Evolutionary conservation across 2,888 invertebrate species (phyloP).

Genomic region (Metopia argyrocephala): DNA sequence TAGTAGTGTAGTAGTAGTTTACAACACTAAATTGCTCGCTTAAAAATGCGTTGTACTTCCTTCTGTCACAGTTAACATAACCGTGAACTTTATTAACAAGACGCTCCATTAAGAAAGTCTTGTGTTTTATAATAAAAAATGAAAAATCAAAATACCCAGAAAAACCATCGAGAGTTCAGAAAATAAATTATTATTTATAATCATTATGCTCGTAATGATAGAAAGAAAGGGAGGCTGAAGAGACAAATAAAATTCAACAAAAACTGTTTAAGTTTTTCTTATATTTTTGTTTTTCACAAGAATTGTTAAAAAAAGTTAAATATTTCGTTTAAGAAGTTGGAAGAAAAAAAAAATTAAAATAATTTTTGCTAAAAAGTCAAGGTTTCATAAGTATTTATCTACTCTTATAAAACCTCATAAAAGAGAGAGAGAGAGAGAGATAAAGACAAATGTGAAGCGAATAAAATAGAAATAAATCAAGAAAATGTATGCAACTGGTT

Average conservation of each 20-base stretch:
- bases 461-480: slow-evolving; percentile 7
- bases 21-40: no score
- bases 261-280: not conserved
- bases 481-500: not conserved
- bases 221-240: no score
- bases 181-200: not conserved
- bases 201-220: not conserved
- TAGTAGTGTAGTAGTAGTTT: no score
- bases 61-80: no score
- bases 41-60: no score
- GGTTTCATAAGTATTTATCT: not conserved
- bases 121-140: no score
- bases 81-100: no score
- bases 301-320: slow-evolving; percentile 29
- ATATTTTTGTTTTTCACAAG: not conserved
- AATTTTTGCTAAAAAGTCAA: not conserved
- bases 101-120: no score
- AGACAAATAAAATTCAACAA: not conserved
- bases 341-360: not conserved
- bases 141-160: no score
- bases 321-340: slow-evolving; percentile 20
- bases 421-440: not conserved
- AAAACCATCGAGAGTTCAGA: not conserved
- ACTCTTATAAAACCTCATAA: not conserved
- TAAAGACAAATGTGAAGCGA: no score